A percentile compares a stretch with the other conserved stretches of the same genome.
Evolutionary conservation across 2,888 invertebrate species (phyloP).

Genomic region (Aquatica leii): DNA sequence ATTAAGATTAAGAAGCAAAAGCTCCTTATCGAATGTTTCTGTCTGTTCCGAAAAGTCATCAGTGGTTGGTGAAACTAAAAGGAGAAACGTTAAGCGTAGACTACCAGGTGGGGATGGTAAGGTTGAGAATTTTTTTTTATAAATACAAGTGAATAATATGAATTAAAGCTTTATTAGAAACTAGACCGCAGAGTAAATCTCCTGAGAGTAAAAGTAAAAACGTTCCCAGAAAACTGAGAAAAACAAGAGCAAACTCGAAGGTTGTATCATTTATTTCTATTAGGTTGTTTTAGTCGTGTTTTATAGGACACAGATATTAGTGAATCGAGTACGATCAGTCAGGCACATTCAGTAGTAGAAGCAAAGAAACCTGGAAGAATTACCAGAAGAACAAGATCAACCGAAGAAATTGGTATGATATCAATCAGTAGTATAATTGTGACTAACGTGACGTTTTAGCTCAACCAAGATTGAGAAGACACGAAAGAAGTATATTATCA

Average conservation of each 20-base stretch:
- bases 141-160: no score
- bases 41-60: background rate
- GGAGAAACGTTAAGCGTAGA: no score
- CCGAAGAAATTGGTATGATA: background rate
- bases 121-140: background rate
- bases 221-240: constrained; percentile 16
- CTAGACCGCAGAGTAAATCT: no score
- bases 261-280: constrained; percentile 4
- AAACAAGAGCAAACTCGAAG: constrained; percentile 20
- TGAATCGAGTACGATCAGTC: constrained; percentile 13
- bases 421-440: background rate
- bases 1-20: constrained; percentile 38
- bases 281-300: constrained; percentile 4
- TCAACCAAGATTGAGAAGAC: constrained; percentile 8
- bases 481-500: constrained; percentile 11
- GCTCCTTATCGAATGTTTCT: constrained; percentile 42
- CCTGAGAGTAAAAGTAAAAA: background rate
- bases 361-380: constrained; percentile 1
- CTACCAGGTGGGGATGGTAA: background rate
- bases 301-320: constrained; percentile 16
- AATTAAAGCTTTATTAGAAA: no score
- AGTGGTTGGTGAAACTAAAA: constrained; percentile 8
- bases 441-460: background rate
- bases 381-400: constrained; percentile 10
- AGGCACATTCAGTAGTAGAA: constrained; percentile 18